Base-by-base conservation (phyloP, 2,797 vertebrate genomes). In the Stomatorhinus walkeri region DNA sequence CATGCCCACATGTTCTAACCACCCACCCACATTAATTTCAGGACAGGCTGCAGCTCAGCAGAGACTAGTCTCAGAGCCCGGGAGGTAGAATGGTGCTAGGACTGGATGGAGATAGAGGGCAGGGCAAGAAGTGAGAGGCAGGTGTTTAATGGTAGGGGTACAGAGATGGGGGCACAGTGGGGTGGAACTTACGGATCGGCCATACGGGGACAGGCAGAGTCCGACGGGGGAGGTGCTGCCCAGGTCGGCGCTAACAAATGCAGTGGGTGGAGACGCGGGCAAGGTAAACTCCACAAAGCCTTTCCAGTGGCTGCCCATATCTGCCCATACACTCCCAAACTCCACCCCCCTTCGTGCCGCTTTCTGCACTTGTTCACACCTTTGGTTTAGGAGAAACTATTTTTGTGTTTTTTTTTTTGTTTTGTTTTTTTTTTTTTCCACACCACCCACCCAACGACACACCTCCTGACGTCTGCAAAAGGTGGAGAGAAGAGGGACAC, bases 291-390 rank as follows among this genome's bases (percentile, higher is more conserved):
- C 94, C 93, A 96, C 94, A 96, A 97, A 97, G 95, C 94, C 95
- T 96, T 96, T 96, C 95, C 94, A 97, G 91, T 94, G 94, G 93
- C 95, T 94, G 95, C 95, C 94, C 95, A 95, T 95, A 96, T 94
- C 96, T 94, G 94, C 95, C 95, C 95, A 96, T 95, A 94, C 93
- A 96, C 93, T 95, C 91, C 68, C 93, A 91, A 94, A 93, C 93
- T 94, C 90, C 93, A 94, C 36, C 92, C 91, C 91, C 93, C 89
- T 91, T 91, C 76, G 89, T 89, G 93, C 91, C 88, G 94, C 93
- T 93, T 91, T 92, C 93, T 94, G 93, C 90, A 93, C 54, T 93
- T 79, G 89, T 90, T 81, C 49, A 48, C 89, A 79, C 90, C 85
- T 90, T 28, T 49, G 89, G 72, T 64, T 64, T 64, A 54, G 85